phyloP scores from a whole-genome alignment of 2,888 invertebrate species.

The Lysandra bellargus region DNA sequence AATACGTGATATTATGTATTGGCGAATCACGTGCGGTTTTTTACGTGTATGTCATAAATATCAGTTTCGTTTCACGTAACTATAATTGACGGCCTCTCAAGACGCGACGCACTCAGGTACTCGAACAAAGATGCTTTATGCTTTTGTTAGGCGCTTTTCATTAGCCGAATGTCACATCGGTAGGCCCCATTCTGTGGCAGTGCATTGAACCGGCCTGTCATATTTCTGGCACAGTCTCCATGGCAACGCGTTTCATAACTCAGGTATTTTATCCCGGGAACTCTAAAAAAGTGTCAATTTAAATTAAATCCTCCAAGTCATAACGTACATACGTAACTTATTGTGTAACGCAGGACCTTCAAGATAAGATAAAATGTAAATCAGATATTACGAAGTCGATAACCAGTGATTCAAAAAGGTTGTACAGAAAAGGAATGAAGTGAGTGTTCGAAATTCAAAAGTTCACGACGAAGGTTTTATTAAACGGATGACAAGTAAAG shows the following conservation, averaged over 20 bases:
- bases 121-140: conserved; percentile 51
- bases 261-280: not conserved
- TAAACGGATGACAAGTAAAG: conserved; percentile 37
- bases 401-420: conserved; percentile 20
- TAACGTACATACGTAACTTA: conserved; percentile 3
- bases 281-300: not conserved
- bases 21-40: conserved; percentile 13
- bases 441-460: conserved; percentile 28
- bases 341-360: conserved; percentile 36
- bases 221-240: conserved; percentile 55
- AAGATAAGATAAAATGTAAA: conserved; percentile 40
- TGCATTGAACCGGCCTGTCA: conserved; percentile 69
- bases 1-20: conserved; percentile 24
- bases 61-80: conserved; percentile 30
- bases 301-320: conserved; percentile 1
- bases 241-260: conserved; percentile 64
- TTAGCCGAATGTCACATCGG: conserved; percentile 70
- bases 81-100: not conserved
- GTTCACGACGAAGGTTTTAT: not conserved
- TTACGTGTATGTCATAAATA: conserved; percentile 20
- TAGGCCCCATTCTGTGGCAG: conserved; percentile 67
- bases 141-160: conserved; percentile 75
- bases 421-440: conserved; percentile 36
- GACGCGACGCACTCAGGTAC: conserved; percentile 43
- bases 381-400: conserved; percentile 18